These are phyloP conservation scores for Acanthosepion lycidas DNA, from an alignment of 2,888 invertebrate species.

Conservation along the genomic window DNA sequence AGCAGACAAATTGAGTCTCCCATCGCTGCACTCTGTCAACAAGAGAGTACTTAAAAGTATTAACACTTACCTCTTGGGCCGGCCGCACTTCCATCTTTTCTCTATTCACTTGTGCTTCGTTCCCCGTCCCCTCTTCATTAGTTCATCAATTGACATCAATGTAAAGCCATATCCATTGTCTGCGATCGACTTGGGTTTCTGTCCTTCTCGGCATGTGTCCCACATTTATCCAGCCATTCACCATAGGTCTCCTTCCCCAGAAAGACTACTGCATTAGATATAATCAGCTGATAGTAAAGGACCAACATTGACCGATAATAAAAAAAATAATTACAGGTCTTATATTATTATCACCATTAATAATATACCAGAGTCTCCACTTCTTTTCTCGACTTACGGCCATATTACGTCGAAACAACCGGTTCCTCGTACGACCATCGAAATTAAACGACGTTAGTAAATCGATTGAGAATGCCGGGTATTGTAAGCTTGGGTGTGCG, in stretches of 20 bases:
- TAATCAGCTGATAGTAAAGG: background rate
- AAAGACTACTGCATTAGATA: background rate
- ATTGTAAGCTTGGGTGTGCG: too few relatives aligned
- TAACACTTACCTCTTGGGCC: conserved; percentile 11
- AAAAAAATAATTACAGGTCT: too few relatives aligned
- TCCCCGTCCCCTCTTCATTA: background rate
- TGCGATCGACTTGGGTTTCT: background rate
- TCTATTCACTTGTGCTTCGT: background rate
- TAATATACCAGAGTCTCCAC: too few relatives aligned
- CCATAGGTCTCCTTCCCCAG: background rate
- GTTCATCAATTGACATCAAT: background rate
- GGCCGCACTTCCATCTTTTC: background rate
- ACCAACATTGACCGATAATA: background rate
- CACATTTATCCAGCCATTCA: background rate
- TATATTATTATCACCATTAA: too few relatives aligned
- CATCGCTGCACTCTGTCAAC: background rate
- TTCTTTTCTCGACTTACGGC: too few relatives aligned
- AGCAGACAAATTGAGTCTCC: background rate
- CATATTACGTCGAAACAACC: too few relatives aligned
- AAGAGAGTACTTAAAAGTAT: conserved; percentile 22
- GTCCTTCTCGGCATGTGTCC: background rate
- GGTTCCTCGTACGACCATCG: too few relatives aligned
- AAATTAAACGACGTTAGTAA: too few relatives aligned
- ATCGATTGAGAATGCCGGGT: too few relatives aligned
- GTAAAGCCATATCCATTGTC: conserved; percentile 8